Percentiles rank a stretch among this genome's conserved stretches.
Conservation (phyloP, 2,113 vertebrate species). For the Hystrix cristata region DNA sequence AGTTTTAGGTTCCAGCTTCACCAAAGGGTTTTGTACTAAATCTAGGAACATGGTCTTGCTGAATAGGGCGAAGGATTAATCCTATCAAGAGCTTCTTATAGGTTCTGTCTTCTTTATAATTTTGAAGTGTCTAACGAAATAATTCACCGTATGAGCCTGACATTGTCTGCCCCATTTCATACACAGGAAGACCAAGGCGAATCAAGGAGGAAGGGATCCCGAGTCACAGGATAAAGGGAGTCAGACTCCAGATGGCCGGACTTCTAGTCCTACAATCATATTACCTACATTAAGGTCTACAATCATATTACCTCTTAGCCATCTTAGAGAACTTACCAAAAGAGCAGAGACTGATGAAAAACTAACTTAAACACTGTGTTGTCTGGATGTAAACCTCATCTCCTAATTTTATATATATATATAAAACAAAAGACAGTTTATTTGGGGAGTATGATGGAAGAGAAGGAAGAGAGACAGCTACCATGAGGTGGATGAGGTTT, state of each 20-base stretch:
- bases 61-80: not conserved
- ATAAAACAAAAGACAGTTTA: no score
- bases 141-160: not conserved
- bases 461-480: no score
- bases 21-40: not conserved
- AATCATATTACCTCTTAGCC: no score
- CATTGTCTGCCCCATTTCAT: not conserved
- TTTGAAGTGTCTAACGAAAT: slow-evolving; percentile 20
- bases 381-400: not conserved
- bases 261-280: not conserved
- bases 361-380: not conserved
- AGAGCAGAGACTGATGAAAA: not conserved
- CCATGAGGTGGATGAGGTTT: no score
- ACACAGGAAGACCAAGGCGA: not conserved
- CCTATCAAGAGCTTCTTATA: not conserved
- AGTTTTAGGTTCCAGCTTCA: slow-evolving; percentile 64
- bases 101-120: not conserved
- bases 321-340: not conserved
- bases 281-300: not conserved
- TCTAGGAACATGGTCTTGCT: not conserved
- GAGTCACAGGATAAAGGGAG: not conserved
- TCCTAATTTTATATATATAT: not conserved
- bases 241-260: not conserved
- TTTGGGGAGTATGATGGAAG: no score
- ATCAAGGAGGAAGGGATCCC: not conserved